A percentile compares a stretch with the other conserved stretches of the same genome.
Conservation (phyloP, 2,888 invertebrate species). For the Priocnemis perturbator region DNA sequence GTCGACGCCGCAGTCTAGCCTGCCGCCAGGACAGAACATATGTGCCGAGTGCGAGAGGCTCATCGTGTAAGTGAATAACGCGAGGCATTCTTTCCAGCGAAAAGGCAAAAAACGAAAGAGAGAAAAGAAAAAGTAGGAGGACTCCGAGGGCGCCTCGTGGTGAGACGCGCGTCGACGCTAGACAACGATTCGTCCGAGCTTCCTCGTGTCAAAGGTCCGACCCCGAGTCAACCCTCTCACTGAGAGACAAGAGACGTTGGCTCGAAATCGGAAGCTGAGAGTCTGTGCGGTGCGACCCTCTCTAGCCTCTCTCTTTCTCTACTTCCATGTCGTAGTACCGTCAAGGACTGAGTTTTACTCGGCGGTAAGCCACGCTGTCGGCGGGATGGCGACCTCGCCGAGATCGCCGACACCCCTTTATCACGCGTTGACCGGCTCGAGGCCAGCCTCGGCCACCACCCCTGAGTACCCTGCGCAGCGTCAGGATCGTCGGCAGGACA, state of each 20-base stretch:
- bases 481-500: slow-evolving; percentile 76
- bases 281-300: not conserved
- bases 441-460: slow-evolving; percentile 52
- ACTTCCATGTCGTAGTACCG: slow-evolving; percentile 68
- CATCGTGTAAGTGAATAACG: slow-evolving; percentile 91
- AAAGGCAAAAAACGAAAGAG: slow-evolving; percentile 26
- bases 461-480: slow-evolving; percentile 61
- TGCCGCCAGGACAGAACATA: slow-evolving; percentile 93
- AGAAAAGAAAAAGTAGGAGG: slow-evolving; percentile 21
- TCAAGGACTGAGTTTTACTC: slow-evolving; percentile 81
- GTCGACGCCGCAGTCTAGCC: slow-evolving; percentile 79
- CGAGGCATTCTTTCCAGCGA: slow-evolving; percentile 43
- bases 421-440: slow-evolving; percentile 71
- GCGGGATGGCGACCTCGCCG: slow-evolving; percentile 79
- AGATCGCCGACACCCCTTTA: slow-evolving; percentile 78
- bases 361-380: slow-evolving; percentile 86
- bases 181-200: no score
- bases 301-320: slow-evolving; percentile 35
- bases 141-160: no score
- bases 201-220: no score
- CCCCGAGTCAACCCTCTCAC: no score
- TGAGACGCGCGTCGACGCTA: no score
- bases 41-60: slow-evolving; percentile 98
- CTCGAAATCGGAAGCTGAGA: no score
- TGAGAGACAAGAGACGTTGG: no score